Conservation (phyloP, 37 sponge, comb jelly and placozoan species). For the Spongilla lacustris region DNA sequence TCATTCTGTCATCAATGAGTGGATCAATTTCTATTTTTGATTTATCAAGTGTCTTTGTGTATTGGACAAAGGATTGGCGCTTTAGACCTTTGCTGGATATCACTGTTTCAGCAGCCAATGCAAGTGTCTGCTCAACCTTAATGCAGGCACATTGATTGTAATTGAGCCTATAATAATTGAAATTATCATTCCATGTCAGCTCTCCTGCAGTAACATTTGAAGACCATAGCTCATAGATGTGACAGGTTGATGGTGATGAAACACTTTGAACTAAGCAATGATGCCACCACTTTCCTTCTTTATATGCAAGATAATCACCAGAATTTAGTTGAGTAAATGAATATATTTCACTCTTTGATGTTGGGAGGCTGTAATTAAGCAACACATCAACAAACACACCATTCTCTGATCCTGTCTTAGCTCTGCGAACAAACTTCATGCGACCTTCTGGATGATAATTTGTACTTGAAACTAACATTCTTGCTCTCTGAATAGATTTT, state of each 20-base stretch:
- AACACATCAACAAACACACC: slow-evolving; percentile 42
- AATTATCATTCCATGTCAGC: neutral
- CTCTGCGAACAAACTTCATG: slow-evolving; percentile 48
- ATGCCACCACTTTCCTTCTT: neutral
- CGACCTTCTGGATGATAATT: neutral
- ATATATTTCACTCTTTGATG: slow-evolving; percentile 31
- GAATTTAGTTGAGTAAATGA: slow-evolving; percentile 39
- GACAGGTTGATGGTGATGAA: slow-evolving; percentile 12
- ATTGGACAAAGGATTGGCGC: slow-evolving; percentile 37
- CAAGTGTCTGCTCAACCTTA: neutral
- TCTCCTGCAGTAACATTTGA: neutral
- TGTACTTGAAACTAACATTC: neutral
- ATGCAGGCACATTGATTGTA: slow-evolving; percentile 30
- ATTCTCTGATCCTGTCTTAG: slow-evolving; percentile 52
- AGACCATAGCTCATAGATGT: slow-evolving; percentile 5
- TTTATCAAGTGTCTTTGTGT: slow-evolving; percentile 13
- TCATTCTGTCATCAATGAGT: slow-evolving; percentile 29
- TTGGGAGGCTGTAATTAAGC: slow-evolving; percentile 12
- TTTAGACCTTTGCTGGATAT: neutral
- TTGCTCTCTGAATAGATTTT: slow-evolving; percentile 32
- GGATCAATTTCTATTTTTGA: slow-evolving; percentile 11
- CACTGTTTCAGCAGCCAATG: neutral
- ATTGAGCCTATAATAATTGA: neutral
- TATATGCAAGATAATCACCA: slow-evolving; percentile 43
- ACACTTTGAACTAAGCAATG: slow-evolving; percentile 30